Base-by-base conservation (phyloP, 2,888 invertebrate genomes). In the Diploptera punctata region DNA sequence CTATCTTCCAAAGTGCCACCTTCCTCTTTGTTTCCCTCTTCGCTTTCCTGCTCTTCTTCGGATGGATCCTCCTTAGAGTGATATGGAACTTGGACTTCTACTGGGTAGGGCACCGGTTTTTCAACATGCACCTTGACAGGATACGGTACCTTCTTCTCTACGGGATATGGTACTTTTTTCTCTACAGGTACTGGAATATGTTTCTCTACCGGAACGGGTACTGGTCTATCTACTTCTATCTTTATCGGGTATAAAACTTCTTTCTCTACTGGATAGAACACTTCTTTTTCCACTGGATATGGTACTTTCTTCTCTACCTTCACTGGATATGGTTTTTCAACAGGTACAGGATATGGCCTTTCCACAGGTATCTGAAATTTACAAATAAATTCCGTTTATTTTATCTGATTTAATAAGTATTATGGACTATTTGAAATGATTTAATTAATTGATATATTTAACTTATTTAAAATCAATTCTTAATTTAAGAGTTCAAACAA, bases 111-210 rank as follows among this genome's bases (percentile, higher is more conserved):
- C n/a, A 47, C 31, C 19, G 84, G 87, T 80, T 88, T 91, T 80
- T 91, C 91, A 21, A 93, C 93, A 70, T 89, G 87, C 52, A 90
- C 89, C 80, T 90, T 88, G 21, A 92, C 91, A 75, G 91, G 89
- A 78, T 85, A 84, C 19, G 88, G 83, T n/a, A 87, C 85, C 57
- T 84, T 86, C 81, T 82, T 89, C 78, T 89, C 88, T 2, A 88
- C 87, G 78, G 89, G 82, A 79, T 86, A 92, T 1, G 79, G 79
- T 1, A 79, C 78, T 19, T 77, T 76, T 73, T 79, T 79, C 72
- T 79, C 78, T n/a, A 79, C 77, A 19, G 74, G 77, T 5, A 79
- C 78, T 0, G 79, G 76, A 43, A 73, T 73, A 0, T 75, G 76
- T 68, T 75, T 76, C 38, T 68, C 65, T 13, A 76, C 75, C 1